A percentile compares a stretch with the other conserved stretches of the same genome.
These are phyloP conservation scores for Diplodus sargus DNA, from an alignment of 2,797 vertebrate genomes.

Conservation along the genomic window DNA sequence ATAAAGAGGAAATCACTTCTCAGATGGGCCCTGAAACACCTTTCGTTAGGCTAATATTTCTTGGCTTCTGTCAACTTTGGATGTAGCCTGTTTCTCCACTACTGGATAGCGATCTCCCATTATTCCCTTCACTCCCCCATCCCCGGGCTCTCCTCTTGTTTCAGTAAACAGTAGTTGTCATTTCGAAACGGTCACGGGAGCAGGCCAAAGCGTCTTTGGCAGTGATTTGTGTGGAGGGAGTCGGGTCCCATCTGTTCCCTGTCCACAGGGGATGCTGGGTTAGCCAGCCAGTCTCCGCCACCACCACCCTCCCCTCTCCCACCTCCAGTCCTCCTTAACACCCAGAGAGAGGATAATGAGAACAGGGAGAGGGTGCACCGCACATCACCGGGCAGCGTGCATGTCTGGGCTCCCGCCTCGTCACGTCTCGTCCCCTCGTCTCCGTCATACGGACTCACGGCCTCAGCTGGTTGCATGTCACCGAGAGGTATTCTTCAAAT, in stretches of 20 bases:
- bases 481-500: constrained; percentile 48
- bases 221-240: constrained; percentile 74
- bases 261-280: constrained; percentile 68
- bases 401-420: constrained; percentile 56
- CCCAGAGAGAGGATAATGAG: constrained; percentile 81
- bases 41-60: not conserved
- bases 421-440: constrained; percentile 46
- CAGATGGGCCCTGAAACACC: not conserved
- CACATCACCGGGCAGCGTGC: constrained; percentile 56
- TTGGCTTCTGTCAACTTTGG: not conserved
- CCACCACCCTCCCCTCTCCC: constrained; percentile 38
- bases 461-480: constrained; percentile 57
- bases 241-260: constrained; percentile 80
- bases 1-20: constrained; percentile 1
- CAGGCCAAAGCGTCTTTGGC: constrained; percentile 67
- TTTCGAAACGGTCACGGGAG: constrained; percentile 62
- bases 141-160: constrained; percentile 51
- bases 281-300: constrained; percentile 63
- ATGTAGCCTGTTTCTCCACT: not conserved
- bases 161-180: constrained; percentile 60
- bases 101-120: constrained; percentile 23
- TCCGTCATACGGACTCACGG: constrained; percentile 39
- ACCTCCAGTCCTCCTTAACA: constrained; percentile 66
- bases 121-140: constrained; percentile 22
- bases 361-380: constrained; percentile 65